phyloP scores from a whole-genome alignment of 37 sponge, comb jelly and placozoan genomes.

The Bolinopsis microptera region DNA sequence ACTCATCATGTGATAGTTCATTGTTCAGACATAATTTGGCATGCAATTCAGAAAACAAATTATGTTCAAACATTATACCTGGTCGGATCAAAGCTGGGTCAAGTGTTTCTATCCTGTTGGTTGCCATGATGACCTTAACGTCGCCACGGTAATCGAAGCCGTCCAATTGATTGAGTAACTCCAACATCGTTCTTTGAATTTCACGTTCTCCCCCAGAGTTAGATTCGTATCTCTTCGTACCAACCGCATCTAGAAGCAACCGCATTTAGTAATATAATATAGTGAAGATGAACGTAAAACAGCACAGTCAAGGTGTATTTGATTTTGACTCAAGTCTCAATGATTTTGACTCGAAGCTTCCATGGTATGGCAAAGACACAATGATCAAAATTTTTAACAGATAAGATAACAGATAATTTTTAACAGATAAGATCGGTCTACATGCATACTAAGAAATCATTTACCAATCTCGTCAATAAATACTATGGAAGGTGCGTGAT shows the following conservation, averaged over 20 bases:
- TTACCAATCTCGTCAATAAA: conserved; percentile 98
- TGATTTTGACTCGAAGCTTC: no score
- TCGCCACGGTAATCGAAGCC: conserved; percentile 98
- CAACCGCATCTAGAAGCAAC: conserved; percentile 67
- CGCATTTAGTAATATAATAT: no score
- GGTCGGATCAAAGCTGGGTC: conserved; percentile 98
- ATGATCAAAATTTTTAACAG: no score
- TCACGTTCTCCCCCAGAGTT: conserved; percentile 96
- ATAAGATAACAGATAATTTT: no score
- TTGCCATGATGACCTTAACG: conserved; percentile 99
- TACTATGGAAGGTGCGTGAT: conserved; percentile 98
- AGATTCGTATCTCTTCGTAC: conserved; percentile 82
- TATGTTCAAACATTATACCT: conserved; percentile 70
- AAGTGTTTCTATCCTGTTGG: conserved; percentile 98
- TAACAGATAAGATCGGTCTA: no score
- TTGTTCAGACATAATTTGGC: neutral
- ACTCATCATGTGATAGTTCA: neutral
- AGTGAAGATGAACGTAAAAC: neutral
- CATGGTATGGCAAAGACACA: no score
- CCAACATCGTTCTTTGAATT: conserved; percentile 97
- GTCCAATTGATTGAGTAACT: conserved; percentile 96
- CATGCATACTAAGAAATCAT: neutral
- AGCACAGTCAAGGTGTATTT: neutral
- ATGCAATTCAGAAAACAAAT: neutral
- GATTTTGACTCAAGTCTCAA: no score